These are phyloP conservation scores for Amiota minor DNA, from an alignment of 2,888 invertebrate genomes.

Conservation along the genomic window DNA sequence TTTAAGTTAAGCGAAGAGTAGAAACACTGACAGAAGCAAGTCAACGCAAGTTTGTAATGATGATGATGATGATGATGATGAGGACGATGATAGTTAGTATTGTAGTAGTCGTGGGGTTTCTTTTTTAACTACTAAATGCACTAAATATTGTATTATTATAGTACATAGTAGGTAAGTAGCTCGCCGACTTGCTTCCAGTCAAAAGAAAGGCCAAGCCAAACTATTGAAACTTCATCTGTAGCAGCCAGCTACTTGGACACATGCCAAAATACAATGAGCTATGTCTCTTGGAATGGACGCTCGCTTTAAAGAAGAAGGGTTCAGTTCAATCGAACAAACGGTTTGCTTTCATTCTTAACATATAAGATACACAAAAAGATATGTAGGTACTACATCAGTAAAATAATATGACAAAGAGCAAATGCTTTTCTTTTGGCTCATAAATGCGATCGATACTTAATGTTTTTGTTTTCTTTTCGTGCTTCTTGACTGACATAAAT, in stretches of 20 bases:
- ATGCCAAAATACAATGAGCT: constrained; percentile 20
- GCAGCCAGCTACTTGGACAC: constrained; percentile 16
- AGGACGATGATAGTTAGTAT: no score
- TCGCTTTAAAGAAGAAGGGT: constrained; percentile 14
- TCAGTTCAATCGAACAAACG: background rate
- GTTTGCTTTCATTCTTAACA: background rate
- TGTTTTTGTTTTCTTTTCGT: background rate
- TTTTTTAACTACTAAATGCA: background rate
- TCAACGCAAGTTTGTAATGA: background rate
- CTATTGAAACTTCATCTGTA: background rate
- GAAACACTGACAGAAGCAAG: constrained; percentile 16
- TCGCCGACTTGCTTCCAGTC: no score
- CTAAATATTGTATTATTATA: constrained; percentile 8
- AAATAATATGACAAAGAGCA: constrained; percentile 20
- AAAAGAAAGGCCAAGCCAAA: background rate
- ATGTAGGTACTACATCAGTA: background rate
- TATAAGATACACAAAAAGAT: no score
- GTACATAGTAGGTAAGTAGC: constrained; percentile 5
- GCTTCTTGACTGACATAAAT: constrained; percentile 21
- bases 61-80: no score
- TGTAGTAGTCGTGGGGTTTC: no score
- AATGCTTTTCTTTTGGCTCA: background rate
- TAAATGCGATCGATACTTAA: background rate
- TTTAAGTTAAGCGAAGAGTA: background rate
- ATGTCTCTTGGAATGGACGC: constrained; percentile 3